Evolutionary conservation across 2,113 vertebrate genomes (phyloP).

Genomic region (Galemys pyrenaicus): DNA sequence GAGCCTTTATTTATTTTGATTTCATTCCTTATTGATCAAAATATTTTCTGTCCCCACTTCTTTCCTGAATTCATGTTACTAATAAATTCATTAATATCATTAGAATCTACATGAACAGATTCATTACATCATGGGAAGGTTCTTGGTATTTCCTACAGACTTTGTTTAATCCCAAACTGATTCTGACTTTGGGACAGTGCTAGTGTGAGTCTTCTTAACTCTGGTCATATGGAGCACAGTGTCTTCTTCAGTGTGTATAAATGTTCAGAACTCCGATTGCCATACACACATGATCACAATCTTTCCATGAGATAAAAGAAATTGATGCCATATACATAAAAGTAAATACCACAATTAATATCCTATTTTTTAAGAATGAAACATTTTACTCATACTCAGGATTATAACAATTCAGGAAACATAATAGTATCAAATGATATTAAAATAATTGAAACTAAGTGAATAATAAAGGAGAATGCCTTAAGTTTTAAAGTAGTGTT

Average conservation of each 20-base stretch:
- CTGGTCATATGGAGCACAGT: neutral
- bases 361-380: neutral
- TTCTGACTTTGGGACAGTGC: neutral
- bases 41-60: neutral
- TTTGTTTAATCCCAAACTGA: neutral
- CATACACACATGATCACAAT: neutral
- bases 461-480: neutral
- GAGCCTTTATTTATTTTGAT: neutral
- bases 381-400: neutral
- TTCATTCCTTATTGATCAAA: neutral
- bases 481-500: neutral
- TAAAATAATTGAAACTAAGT: slow-evolving; percentile 14
- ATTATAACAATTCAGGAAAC: neutral
- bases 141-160: neutral
- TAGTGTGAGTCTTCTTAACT: neutral
- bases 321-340: neutral
- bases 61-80: neutral
- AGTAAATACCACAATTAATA: neutral
- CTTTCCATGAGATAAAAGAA: neutral
- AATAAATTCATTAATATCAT: neutral
- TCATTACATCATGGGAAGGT: neutral
- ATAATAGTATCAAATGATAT: neutral
- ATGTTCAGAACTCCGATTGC: neutral
- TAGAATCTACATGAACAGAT: neutral
- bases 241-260: neutral